These are phyloP conservation scores for Trigoniulus corallinus DNA, from an alignment of 1,140 invertebrate genomes.

Conservation along the genomic window DNA sequence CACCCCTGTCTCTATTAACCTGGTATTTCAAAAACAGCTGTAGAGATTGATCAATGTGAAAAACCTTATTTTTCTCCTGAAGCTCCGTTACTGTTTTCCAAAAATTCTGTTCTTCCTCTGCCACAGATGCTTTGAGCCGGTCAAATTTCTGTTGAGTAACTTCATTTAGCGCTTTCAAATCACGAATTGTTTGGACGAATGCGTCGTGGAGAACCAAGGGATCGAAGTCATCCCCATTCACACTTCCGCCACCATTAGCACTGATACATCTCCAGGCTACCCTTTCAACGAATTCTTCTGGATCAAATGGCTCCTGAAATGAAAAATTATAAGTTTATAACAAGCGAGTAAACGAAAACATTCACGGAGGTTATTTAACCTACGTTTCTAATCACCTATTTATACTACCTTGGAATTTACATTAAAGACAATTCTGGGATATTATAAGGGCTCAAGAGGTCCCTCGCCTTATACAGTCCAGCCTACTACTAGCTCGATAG, in stretches of 20 bases:
- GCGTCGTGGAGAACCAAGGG: slow-evolving; percentile 54
- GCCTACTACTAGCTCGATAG: too few relatives aligned
- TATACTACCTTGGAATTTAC: too few relatives aligned
- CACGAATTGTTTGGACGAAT: slow-evolving; percentile 73
- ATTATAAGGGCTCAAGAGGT: too few relatives aligned
- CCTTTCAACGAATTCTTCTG: slow-evolving; percentile 92
- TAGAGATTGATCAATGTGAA: too few relatives aligned
- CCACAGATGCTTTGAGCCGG: slow-evolving; percentile 58
- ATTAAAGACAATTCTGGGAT: too few relatives aligned
- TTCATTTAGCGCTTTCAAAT: slow-evolving; percentile 59
- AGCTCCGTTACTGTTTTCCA: slow-evolving; percentile 61
- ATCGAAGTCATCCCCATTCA: slow-evolving; percentile 45
- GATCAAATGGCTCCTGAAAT: slow-evolving; percentile 76
- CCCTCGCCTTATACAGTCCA: too few relatives aligned
- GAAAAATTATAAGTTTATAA: too few relatives aligned
- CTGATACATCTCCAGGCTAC: slow-evolving; percentile 62
- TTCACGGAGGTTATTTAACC: too few relatives aligned
- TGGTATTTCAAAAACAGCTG: background rate
- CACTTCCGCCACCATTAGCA: slow-evolving; percentile 14
- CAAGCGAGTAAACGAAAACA: too few relatives aligned
- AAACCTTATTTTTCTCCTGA: slow-evolving; percentile 70
- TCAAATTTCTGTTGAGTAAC: slow-evolving; percentile 75
- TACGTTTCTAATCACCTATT: too few relatives aligned
- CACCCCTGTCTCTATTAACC: too few relatives aligned
- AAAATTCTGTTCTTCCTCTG: slow-evolving; percentile 73